Evolutionary conservation across 2,888 invertebrate species (phyloP).

Genomic region (Drosophila mimetica): DNA sequence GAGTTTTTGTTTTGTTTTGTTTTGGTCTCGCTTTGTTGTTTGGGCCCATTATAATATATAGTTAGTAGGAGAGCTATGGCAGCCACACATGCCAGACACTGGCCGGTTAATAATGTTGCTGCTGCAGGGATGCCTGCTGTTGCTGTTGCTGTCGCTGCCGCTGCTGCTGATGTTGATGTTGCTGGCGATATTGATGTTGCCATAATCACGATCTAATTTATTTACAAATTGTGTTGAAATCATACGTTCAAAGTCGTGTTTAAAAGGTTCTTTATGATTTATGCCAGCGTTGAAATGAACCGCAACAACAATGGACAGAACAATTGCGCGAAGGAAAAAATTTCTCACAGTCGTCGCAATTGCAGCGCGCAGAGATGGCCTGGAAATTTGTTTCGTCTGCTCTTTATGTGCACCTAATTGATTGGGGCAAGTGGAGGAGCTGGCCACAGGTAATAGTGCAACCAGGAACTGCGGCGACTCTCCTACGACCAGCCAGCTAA

Average conservation of each 20-base stretch:
- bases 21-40: conserved; percentile 46
- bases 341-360: conserved; percentile 66
- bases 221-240: conserved; percentile 82
- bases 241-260: conserved; percentile 78
- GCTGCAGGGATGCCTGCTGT: conserved; percentile 22
- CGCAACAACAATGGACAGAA: conserved; percentile 43
- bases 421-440: conserved; percentile 56
- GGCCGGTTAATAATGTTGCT: conserved; percentile 74
- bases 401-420: conserved; percentile 56
- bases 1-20: conserved; percentile 14
- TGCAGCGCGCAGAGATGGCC: conserved; percentile 15
- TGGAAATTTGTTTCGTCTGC: conserved; percentile 39
- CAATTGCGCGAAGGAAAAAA: conserved; percentile 25
- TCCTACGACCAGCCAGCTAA: conserved; percentile 59
- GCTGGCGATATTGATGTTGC: conserved; percentile 73
- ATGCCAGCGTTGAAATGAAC: conserved; percentile 71
- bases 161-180: conserved; percentile 41
- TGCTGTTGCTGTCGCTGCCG: conserved; percentile 43
- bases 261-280: conserved; percentile 76
- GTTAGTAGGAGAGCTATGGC: conserved; percentile 56
- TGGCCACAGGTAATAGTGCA: neutral
- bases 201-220: conserved; percentile 82
- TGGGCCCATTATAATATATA: conserved; percentile 76
- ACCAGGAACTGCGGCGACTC: conserved; percentile 54
- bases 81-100: conserved; percentile 63